Conservation (phyloP, 2,113 vertebrate species). For the Manacus vitellinus region DNA sequence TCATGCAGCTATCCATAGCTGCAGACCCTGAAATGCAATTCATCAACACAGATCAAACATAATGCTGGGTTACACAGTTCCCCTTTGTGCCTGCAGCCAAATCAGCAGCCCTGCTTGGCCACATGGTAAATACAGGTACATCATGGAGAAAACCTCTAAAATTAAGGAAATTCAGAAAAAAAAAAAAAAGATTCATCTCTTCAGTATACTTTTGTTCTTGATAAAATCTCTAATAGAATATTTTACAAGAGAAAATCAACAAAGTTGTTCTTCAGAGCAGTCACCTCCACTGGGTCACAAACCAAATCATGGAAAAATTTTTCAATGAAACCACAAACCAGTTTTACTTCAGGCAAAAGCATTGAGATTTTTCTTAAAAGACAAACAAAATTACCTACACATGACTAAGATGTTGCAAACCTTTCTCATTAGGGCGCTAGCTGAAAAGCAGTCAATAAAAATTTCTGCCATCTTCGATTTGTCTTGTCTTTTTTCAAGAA, state of each 20-base stretch:
- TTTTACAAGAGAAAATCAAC: neutral
- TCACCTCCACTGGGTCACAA: neutral
- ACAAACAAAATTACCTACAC: neutral
- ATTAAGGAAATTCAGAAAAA: neutral
- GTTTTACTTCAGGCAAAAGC: neutral
- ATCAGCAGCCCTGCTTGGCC: neutral
- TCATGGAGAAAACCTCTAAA: neutral
- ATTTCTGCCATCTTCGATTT: neutral
- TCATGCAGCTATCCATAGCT: neutral
- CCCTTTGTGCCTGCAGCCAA: neutral
- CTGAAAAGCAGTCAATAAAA: neutral
- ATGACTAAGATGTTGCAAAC: neutral
- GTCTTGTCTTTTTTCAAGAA: neutral
- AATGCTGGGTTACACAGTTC: accelerated
- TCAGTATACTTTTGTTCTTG: neutral
- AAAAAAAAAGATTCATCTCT: neutral
- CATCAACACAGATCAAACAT: neutral
- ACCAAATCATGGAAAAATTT: neutral
- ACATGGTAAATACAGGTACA: neutral
- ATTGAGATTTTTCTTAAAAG: neutral
- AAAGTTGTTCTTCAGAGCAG: neutral
- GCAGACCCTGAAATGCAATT: neutral
- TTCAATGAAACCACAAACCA: neutral
- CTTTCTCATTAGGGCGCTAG: neutral
- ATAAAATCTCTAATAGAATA: neutral